Evolutionary conservation across 2,888 invertebrate species (phyloP).

Genomic region (Leptarthrus brevirostris): DNA sequence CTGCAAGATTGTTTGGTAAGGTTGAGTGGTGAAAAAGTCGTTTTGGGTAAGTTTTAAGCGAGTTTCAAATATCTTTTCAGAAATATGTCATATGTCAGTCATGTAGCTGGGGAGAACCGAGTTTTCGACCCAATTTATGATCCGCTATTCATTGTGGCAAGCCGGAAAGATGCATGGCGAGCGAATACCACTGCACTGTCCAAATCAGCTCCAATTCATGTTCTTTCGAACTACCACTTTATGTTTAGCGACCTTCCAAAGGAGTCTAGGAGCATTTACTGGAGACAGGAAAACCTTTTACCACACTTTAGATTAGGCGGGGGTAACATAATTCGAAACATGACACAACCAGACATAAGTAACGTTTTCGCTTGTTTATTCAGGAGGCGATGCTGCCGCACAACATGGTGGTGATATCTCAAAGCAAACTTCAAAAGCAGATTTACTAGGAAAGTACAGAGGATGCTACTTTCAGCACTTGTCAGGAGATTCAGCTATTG

Average conservation of each 20-base stretch:
- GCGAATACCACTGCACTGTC: slow-evolving; percentile 53
- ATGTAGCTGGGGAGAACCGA: slow-evolving; percentile 52
- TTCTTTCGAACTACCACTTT: slow-evolving; percentile 54
- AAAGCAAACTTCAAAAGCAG: background rate
- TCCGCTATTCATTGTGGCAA: slow-evolving; percentile 53
- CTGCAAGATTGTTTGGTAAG: background rate
- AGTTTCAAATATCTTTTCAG: background rate
- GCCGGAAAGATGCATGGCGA: slow-evolving; percentile 53
- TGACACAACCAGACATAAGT: no score
- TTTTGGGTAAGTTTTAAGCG: background rate
- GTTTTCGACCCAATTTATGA: slow-evolving; percentile 57
- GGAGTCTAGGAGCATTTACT: slow-evolving; percentile 50
- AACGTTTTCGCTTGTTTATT: background rate
- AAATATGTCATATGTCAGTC: slow-evolving; percentile 56
- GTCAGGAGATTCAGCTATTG: background rate
- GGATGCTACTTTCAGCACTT: slow-evolving; percentile 16
- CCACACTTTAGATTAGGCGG: slow-evolving; percentile 45
- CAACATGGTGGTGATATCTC: background rate
- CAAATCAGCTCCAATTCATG: slow-evolving; percentile 54
- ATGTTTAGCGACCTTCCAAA: slow-evolving; percentile 57
- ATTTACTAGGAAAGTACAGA: slow-evolving; percentile 1
- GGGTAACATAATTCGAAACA: no score
- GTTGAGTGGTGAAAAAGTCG: background rate
- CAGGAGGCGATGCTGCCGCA: background rate
- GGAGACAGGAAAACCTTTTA: slow-evolving; percentile 52